These are phyloP conservation scores for Spondyliosoma cantharus DNA, from an alignment of 2,797 vertebrate genomes.

Conservation along the genomic window DNA sequence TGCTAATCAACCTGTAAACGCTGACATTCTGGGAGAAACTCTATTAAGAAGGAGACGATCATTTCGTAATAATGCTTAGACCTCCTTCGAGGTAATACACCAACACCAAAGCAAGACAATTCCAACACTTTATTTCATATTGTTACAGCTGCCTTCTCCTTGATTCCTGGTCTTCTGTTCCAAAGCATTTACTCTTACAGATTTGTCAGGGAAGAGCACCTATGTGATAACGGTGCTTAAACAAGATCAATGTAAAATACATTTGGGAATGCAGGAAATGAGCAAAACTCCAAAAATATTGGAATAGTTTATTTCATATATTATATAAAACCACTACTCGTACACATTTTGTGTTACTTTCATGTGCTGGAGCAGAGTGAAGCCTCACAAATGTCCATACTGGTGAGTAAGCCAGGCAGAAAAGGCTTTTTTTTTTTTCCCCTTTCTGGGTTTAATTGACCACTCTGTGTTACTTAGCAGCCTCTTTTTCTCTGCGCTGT, in stretches of 20 bases:
- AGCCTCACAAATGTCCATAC: neutral
- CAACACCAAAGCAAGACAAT: slow-evolving; percentile 4
- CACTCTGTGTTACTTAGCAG: slow-evolving; percentile 22
- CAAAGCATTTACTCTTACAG: neutral
- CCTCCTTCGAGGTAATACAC: neutral
- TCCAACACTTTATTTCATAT: neutral
- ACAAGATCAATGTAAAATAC: neutral
- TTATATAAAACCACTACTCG: slow-evolving; percentile 24
- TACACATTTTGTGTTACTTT: neutral
- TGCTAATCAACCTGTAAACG: neutral
- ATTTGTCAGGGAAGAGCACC: neutral
- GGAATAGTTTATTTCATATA: neutral
- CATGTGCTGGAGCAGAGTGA: neutral
- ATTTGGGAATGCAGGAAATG: neutral
- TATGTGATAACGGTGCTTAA: neutral
- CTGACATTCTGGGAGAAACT: neutral
- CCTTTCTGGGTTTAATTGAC: slow-evolving; percentile 10
- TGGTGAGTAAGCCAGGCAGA: slow-evolving; percentile 6
- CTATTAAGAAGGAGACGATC: neutral
- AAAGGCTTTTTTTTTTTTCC: neutral
- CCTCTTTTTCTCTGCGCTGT: slow-evolving; percentile 16
- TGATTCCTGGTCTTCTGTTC: neutral
- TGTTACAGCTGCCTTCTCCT: slow-evolving; percentile 3
- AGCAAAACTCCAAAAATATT: slow-evolving; percentile 6
- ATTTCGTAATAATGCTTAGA: neutral